Base-by-base conservation (phyloP, 2,888 invertebrate species). In the Zhengitettix transpicula region DNA sequence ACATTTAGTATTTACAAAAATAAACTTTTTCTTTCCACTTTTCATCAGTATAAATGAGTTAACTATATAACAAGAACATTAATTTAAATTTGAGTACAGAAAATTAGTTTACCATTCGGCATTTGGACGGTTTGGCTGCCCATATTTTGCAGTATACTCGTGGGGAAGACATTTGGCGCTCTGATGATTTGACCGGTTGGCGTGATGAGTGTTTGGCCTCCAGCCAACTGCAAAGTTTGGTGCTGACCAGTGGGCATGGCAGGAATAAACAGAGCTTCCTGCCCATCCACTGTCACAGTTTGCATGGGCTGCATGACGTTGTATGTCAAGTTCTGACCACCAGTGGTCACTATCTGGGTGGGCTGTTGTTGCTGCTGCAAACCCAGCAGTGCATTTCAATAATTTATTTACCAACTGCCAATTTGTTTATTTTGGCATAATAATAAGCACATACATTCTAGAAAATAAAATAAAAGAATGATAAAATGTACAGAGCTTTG, bases 251-350 rank as follows among this genome's bases (percentile, higher is more conserved):
- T 81, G 40, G 82, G 81, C 64, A 86, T 82, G 16, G 89, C 86
- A 7, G 93, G 93, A 69, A 94, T 92, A 70, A 93, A 91, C 28
- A 94, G 79, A 0, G 92, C 92, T 69, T 95, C 93, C 70, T 94
- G 93, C 0, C 93, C 93, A 71, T 95, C 94, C 17, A 94, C 86
- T 17, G 89, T 92, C 59, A 95, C 88, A 0, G 92, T 87, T 72
- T 94, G 94, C 83, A 92, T 86, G 47, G 89, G 88, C 58, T 82
- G 86, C 68, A 87, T 83, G 11, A 82, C 80, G 56, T 81, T 81
- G 67, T 81, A 81, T 1, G 73, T 73, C 42, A 73, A 66, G 62
- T 72, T 74, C 62, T 74, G 73, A 12, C 71, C 72, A 42, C 69
- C 69, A 10, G 75, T 75, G 16, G 64, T 61, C 47, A 65, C 60